Evolutionary conservation across 2,888 invertebrate genomes (phyloP), one percentile per base, ranked within the genome.

Genomic region (Himalopsyche japonica): DNA sequence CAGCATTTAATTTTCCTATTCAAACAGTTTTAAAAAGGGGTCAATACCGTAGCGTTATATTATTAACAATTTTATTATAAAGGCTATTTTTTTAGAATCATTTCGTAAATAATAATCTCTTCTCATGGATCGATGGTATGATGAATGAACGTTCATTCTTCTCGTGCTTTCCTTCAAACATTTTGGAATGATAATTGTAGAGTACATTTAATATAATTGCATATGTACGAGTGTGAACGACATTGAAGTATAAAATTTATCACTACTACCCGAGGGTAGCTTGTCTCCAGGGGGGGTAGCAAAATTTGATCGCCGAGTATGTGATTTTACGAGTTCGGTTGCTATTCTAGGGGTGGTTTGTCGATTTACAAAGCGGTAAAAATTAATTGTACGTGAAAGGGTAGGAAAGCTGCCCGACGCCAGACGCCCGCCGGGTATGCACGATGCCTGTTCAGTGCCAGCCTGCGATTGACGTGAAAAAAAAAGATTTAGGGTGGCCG

Each of bases 361-460:
- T 57, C 43, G 85, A 83, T 81, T 85, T 85, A 85, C 83, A 85
- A 83, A 83, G 85, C 85, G 83, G 85, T 85, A 83, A 81, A 85
- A 85, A 85, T 85, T 85, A 85, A 85, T 85, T 85, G 85, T 82
- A 83, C 82, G 83, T 85, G 83, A 81, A 81, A 70, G 85, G 81
- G 76, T 70, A 70, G 70, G 27, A 27, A 27, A 24, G 70, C 27
- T 70, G 70, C 27, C 70, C 70, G 70, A 70, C 70, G 70, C 70
- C 70, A 70, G 70, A 27, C 70, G 70, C 24, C 70, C 70, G 70
- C 70, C 30, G 70, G 70, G 27, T 70, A 27, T 70, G 27, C 70
- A 15, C 70, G 70, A 27, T 30, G 70, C 70, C 30, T 70, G 70
- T 70, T 70, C 27, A 27, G 27, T 30, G 70, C 70, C 30, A 15